These are phyloP conservation scores for Ataeniobius toweri DNA, from an alignment of 2,797 vertebrate genomes.

Conservation along the genomic window DNA sequence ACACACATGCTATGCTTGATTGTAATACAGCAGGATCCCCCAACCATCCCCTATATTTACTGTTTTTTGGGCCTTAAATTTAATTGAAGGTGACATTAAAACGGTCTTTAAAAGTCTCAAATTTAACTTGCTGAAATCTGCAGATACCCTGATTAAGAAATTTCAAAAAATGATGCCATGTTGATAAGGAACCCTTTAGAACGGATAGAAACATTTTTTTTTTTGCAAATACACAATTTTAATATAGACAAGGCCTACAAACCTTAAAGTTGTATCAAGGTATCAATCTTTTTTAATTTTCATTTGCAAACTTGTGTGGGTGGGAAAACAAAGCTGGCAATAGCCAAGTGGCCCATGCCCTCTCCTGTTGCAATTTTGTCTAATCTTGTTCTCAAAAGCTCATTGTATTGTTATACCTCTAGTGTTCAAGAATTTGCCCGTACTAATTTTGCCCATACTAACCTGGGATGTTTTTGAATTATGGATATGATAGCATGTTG, in stretches of 20 bases:
- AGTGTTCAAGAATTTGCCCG: conserved; percentile 51
- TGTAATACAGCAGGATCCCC: no score
- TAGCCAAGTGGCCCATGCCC: not conserved
- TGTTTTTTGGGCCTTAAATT: no score
- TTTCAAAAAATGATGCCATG: not conserved
- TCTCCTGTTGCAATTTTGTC: not conserved
- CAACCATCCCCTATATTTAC: no score
- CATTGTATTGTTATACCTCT: not conserved
- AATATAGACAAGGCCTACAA: not conserved
- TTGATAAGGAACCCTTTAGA: not conserved
- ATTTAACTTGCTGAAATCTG: no score
- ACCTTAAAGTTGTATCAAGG: not conserved
- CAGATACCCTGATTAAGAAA: not conserved
- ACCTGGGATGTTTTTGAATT: conserved; percentile 25
- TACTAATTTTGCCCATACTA: conserved; percentile 29
- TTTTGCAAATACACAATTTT: not conserved
- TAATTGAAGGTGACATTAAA: no score
- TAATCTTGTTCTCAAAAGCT: not conserved
- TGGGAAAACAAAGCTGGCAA: no score
- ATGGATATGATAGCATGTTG: not conserved
- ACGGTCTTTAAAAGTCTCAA: no score
- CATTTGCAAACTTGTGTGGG: not conserved
- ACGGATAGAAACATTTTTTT: not conserved
- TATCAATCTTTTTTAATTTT: not conserved
- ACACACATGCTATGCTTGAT: no score